phyloP scores from a whole-genome alignment of 92 coral and sea anemone species.

The Nematostella vectensis region DNA sequence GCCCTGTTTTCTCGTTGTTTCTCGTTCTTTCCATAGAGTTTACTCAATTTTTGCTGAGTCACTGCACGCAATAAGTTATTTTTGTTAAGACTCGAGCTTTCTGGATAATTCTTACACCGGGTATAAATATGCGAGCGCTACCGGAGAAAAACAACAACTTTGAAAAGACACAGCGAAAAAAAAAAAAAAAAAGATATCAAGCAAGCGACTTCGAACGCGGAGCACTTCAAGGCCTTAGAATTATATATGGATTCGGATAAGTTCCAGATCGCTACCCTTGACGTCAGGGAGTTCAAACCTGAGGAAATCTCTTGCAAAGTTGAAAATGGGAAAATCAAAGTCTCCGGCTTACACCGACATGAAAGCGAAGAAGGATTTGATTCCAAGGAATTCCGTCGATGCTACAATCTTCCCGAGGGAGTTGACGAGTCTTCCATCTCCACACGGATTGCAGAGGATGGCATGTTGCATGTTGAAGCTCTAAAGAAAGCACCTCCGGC shows the following conservation, averaged over 20 bases:
- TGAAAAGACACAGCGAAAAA: too few species aligned
- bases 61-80: too few species aligned
- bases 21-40: too few species aligned
- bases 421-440: slow-evolving; percentile 66
- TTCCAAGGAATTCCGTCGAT: slow-evolving; percentile 72
- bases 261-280: slow-evolving; percentile 60
- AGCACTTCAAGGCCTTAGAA: too few species aligned
- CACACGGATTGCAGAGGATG: slow-evolving; percentile 75
- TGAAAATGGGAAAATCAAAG: slow-evolving; percentile 63
- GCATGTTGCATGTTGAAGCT: slow-evolving; percentile 79
- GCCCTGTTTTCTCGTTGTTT: too few species aligned
- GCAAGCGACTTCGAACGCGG: too few species aligned
- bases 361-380: slow-evolving; percentile 86
- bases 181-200: too few species aligned
- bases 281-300: slow-evolving; percentile 75
- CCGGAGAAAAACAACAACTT: too few species aligned
- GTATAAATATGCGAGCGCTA: too few species aligned
- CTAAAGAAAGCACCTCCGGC: slow-evolving; percentile 21
- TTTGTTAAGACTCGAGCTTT: too few species aligned
- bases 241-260: slow-evolving; percentile 28
- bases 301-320: slow-evolving; percentile 81
- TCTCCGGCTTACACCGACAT: slow-evolving; percentile 71
- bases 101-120: too few species aligned
- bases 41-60: too few species aligned
- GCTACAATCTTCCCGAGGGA: slow-evolving; percentile 72